Base-by-base conservation (phyloP, 2,797 vertebrate genomes). In the Pogoniulus pusillus region DNA sequence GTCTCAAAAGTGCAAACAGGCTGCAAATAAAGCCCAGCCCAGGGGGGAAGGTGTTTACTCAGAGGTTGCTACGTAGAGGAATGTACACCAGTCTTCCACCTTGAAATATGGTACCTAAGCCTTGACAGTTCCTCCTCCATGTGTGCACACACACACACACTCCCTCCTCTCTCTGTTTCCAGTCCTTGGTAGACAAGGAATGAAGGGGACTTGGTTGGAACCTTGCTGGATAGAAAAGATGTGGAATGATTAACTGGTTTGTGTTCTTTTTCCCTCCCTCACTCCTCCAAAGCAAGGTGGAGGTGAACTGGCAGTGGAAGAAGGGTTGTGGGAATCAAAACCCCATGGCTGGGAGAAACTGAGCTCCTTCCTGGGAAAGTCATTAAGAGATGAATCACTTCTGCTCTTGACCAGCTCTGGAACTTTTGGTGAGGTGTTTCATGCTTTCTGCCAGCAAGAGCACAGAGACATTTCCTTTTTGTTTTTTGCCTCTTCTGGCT, bases 81-180 rank as follows among this genome's bases (percentile, higher is more conserved):
- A 93, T 82, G 86, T 65, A 65, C 81, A 87, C 62, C 86, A 85
- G 93, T 96, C 95, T 95, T 96, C 92, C 94, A 86, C 92, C 94
- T 87, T 75, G 43, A 72, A 87, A 84, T 85, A 87, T 89, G 85
- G 62, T 47, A 85, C 82, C 91, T 66, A 93, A 93, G 84, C 77
- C 83, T 75, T 68, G 76, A 54, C 82, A 64, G 88, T 35, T 84
- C 94, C 88, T 78, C 57, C 64, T 77, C 49, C 37, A 72, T 58
- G 76, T 63, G 60, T 34, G 45, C 43, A 7, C 77, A 41, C 32
- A 3, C 27, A 70, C 49, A 14, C 49, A 13, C 49, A 13, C 49
- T 11, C 23, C 26, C 14, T 27, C 26, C 49, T 78, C 43, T 87
- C 87, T 79, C 79, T 64, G 29, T 79, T 89, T 76, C 93, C 75